Evolutionary conservation across 2,113 vertebrate species (phyloP), one percentile per base, ranked within the genome.

Genomic region (Hypomesus transpacificus): DNA sequence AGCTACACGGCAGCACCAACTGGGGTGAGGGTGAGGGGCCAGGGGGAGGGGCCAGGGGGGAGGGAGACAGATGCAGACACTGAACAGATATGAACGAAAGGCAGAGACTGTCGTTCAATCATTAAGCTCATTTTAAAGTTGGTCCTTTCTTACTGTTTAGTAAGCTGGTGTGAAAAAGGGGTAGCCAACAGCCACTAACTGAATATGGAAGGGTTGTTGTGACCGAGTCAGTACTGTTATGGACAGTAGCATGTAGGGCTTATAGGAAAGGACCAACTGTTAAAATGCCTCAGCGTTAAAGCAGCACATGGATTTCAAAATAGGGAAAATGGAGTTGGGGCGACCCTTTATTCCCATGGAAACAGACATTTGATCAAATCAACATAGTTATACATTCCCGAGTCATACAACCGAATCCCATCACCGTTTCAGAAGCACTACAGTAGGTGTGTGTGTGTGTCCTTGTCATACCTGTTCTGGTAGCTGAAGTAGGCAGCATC

Each of bases 401-500:
- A 24, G 51, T 52, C 16, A 52, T 26, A 26, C 1, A 46, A 46
- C 39, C n/a, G 39, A 59, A 63, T 24, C 4, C 9, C 57, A 8
- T 24, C 16, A 1, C 13, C 31, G 67, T 69, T n/a, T 59, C 22
- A 22, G 53, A 14, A 28, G 5, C 17, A 28, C 31, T 21, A 71
- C 20, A 69, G 57, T 60, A 31, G 58, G 34, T 21, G 63, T 54
- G 52, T 57, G 14, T 72, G 22, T 4, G 9, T 22, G 20, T 60
- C 64, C 60, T 59, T 73, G 16, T 24, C 83, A 71, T 91, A 99
- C 97, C 97, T 98, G 95, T 99, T 99, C 89, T 99, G 97, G 86
- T 98, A 99, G 89, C 97, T 98, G 91, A 97, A 99, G 86, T 98
- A 98, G 82, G 96, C 96, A 86, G 96, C 96, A 80, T 99, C 97